Evolutionary conservation across 2,888 invertebrate species (phyloP).

Genomic region (Pristionchus fissidentatus): DNA sequence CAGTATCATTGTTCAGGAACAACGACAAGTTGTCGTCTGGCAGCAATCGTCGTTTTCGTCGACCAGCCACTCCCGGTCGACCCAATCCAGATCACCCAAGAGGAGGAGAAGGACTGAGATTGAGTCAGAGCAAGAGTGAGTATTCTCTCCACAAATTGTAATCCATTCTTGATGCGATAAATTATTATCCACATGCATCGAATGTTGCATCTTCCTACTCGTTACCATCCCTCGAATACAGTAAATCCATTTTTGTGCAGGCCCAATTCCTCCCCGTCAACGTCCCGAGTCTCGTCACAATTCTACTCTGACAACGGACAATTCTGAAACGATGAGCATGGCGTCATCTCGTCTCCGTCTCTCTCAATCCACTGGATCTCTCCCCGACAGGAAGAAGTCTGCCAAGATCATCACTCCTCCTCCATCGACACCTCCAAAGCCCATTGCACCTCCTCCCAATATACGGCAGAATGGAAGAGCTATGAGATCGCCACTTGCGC

Average conservation of each 20-base stretch:
- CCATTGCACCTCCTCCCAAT: constrained; percentile 7
- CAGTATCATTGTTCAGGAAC: constrained; percentile 10
- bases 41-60: background rate
- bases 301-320: background rate
- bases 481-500: background rate
- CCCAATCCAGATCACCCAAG: background rate
- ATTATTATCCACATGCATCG: too few relatives aligned
- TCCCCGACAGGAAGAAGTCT: background rate
- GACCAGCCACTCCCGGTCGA: constrained; percentile 20
- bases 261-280: constrained; percentile 32
- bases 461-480: background rate
- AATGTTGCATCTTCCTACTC: background rate
- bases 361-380: constrained; percentile 6
- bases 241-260: background rate
- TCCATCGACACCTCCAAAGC: background rate
- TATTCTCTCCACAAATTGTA: too few relatives aligned
- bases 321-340: background rate
- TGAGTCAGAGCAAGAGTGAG: constrained; percentile 38
- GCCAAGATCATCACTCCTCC: background rate
- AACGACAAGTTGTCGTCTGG: constrained; percentile 36
- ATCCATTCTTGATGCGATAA: too few relatives aligned
- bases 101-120: background rate
- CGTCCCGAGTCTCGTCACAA: constrained; percentile 4
- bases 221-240: background rate
- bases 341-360: constrained; percentile 36